phyloP scores from a whole-genome alignment of 2,113 vertebrate species.

The Oncorhynchus masou region DNA sequence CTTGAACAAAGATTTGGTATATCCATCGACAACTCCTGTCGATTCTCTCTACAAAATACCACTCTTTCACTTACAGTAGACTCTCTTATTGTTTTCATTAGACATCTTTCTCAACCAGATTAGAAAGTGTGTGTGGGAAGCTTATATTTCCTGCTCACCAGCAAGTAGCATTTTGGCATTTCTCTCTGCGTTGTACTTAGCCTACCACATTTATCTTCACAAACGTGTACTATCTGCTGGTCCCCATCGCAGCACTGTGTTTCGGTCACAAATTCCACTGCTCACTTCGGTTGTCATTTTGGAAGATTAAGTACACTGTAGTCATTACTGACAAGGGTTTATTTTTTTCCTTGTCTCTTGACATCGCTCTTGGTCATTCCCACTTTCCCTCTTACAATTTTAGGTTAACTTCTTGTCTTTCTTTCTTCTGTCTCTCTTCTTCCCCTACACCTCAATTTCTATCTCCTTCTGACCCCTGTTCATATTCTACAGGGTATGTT shows the following conservation, averaged over 20 bases:
- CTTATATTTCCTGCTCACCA: not conserved
- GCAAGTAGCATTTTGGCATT: not conserved
- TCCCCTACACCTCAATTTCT: too few species aligned
- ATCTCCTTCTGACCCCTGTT: not conserved
- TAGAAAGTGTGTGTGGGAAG: not conserved
- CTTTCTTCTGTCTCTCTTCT: not conserved
- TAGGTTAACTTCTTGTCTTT: not conserved
- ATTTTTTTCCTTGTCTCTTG: not conserved
- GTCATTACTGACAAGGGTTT: not conserved
- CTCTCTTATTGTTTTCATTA: not conserved
- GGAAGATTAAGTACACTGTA: not conserved
- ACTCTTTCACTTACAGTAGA: not conserved
- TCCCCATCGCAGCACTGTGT: slow-evolving; percentile 16
- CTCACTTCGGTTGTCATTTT: slow-evolving; percentile 15
- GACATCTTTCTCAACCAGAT: not conserved
- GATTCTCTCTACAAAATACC: not conserved
- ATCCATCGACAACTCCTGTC: not conserved
- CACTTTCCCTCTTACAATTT: too few species aligned
- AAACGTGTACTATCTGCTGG: not conserved
- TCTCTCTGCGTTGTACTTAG: not conserved
- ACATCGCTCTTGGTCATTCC: too few species aligned
- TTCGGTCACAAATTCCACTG: slow-evolving; percentile 11
- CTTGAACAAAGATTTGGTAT: too few species aligned
- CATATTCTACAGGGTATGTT: not conserved
- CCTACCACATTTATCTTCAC: too few species aligned